A percentile compares a stretch with the other conserved stretches of the same genome.
Evolutionary conservation across 2,797 vertebrate species (phyloP).

Genomic region (Xyrichtys novacula): DNA sequence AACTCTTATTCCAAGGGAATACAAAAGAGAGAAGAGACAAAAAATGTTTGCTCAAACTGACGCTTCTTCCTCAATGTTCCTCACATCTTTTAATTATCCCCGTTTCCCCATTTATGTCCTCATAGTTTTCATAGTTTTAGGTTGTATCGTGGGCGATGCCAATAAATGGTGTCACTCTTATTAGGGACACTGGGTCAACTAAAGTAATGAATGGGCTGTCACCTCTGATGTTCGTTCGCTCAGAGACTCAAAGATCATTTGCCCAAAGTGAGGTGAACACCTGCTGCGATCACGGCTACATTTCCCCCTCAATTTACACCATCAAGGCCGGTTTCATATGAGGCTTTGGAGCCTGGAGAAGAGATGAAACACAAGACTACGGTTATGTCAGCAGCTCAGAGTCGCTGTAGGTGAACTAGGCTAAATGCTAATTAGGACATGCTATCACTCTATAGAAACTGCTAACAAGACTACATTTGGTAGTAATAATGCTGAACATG

Average conservation of each 20-base stretch:
- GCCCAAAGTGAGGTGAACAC: constrained; percentile 44
- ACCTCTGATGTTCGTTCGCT: constrained; percentile 53
- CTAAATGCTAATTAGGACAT: no score
- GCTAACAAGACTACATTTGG: no score
- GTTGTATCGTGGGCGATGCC: constrained; percentile 33
- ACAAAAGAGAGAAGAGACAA: constrained; percentile 71
- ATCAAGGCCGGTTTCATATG: no score
- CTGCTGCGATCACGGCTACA: constrained; percentile 21
- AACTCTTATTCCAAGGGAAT: constrained; percentile 78
- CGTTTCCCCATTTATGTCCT: constrained; percentile 59
- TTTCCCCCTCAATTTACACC: background rate
- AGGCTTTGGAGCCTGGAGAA: no score
- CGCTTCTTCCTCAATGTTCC: constrained; percentile 53
- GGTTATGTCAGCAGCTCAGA: no score
- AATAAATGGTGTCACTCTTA: constrained; percentile 57
- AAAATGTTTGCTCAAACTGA: constrained; percentile 56
- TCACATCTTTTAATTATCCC: constrained; percentile 70
- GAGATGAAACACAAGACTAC: no score
- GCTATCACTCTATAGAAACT: no score
- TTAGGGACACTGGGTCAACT: constrained; percentile 60
- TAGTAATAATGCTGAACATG: no score
- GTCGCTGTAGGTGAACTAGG: no score
- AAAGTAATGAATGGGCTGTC: constrained; percentile 45
- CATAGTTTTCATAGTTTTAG: constrained; percentile 54
- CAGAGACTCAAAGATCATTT: constrained; percentile 56